Conservation (phyloP, 2,113 vertebrate genomes). For the Anoura caudifer region DNA sequence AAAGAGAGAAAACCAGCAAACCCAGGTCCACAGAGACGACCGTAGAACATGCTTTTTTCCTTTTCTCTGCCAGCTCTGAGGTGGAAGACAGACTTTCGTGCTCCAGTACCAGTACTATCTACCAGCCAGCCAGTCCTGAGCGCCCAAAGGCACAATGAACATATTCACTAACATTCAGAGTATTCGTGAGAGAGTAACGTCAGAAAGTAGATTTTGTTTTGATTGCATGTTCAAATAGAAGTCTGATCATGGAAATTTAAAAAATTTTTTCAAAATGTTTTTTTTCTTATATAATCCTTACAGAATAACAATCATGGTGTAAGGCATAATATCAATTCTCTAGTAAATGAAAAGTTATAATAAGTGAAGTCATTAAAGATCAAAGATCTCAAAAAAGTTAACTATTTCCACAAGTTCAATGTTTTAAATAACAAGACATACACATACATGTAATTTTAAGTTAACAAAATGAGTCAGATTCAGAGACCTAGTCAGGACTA, state of each 20-base stretch:
- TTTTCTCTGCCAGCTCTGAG: neutral
- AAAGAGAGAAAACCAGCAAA: neutral
- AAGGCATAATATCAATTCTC: neutral
- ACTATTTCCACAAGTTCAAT: slow-evolving; percentile 3
- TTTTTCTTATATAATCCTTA: neutral
- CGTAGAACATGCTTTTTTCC: neutral
- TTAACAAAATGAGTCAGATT: slow-evolving; percentile 17
- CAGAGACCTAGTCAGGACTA: neutral
- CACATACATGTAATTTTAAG: slow-evolving; percentile 8
- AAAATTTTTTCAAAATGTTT: neutral
- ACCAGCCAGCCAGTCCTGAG: neutral
- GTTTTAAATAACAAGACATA: neutral
- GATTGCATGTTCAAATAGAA: neutral
- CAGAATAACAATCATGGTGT: slow-evolving; percentile 21
- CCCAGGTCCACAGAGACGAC: neutral
- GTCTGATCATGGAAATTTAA: neutral
- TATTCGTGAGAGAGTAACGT: neutral
- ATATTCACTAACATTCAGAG: neutral
- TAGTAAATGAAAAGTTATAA: slow-evolving; percentile 41
- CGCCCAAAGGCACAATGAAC: neutral
- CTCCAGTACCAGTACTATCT: neutral
- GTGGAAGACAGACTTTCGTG: neutral
- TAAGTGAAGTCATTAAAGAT: neutral
- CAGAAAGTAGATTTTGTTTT: neutral
- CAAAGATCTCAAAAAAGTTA: neutral